Conservation (phyloP, 2,888 invertebrate genomes). For the Plagodis dolabraria region DNA sequence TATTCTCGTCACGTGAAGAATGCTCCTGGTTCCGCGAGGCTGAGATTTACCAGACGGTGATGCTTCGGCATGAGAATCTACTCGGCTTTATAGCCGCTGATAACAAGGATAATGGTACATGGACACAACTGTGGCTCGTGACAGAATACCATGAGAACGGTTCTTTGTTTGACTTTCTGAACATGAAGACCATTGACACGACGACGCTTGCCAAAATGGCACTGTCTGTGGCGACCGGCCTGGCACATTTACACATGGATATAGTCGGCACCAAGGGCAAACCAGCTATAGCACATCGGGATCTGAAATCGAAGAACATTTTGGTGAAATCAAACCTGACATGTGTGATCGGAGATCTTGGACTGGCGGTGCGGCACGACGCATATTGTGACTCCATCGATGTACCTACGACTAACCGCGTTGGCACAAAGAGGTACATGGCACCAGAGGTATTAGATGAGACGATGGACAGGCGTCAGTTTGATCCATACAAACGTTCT, state of each 20-base stretch:
- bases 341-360: slow-evolving; percentile 98
- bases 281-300: slow-evolving; percentile 99
- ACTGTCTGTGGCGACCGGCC: slow-evolving; percentile 95
- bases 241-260: slow-evolving; percentile 99
- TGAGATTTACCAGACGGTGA: slow-evolving; percentile 99
- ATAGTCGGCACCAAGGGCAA: slow-evolving; percentile 98
- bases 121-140: slow-evolving; percentile 99
- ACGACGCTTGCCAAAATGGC: slow-evolving; percentile 95
- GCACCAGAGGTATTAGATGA: slow-evolving; percentile 98
- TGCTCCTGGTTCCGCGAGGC: slow-evolving; percentile 99
- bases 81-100: slow-evolving; percentile 99
- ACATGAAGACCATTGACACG: slow-evolving; percentile 92
- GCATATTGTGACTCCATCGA: slow-evolving; percentile 96
- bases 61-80: slow-evolving; percentile 99
- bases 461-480: slow-evolving; percentile 95
- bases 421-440: slow-evolving; percentile 99
- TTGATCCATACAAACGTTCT: slow-evolving; percentile 98
- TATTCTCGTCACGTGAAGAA: slow-evolving; percentile 98
- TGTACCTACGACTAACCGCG: slow-evolving; percentile 96
- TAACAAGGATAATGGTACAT: slow-evolving; percentile 99
- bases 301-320: slow-evolving; percentile 98
- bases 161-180: slow-evolving; percentile 98
- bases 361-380: slow-evolving; percentile 97
- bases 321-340: slow-evolving; percentile 97
- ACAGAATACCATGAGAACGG: slow-evolving; percentile 99